A percentile compares a stretch with the other conserved stretches of the same genome.
Evolutionary conservation across 1,140 invertebrate genomes (phyloP).

Genomic region (Epicauta chinensis): DNA sequence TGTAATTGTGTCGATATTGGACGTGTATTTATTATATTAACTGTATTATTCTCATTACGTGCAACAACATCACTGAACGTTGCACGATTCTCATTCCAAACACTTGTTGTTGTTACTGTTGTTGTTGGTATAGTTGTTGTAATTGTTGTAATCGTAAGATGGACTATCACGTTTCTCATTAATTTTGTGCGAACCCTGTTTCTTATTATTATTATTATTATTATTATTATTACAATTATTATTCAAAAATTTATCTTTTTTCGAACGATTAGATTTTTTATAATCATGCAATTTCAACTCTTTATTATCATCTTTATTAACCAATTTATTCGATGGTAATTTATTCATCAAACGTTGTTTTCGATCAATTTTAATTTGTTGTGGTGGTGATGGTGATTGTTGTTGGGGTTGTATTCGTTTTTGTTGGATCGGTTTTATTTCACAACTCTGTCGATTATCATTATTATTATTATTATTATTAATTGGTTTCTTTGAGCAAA

Average conservation of each 20-base stretch:
- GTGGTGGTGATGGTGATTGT: not conserved
- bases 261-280: constrained; percentile 17
- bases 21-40: constrained; percentile 5
- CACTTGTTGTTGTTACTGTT: constrained; percentile 34
- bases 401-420: not conserved
- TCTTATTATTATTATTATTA: no score
- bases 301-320: not conserved
- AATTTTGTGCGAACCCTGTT: constrained; percentile 12
- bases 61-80: constrained; percentile 56
- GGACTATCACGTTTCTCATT: constrained; percentile 1
- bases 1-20: constrained; percentile 11
- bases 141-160: constrained; percentile 29
- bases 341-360: not conserved
- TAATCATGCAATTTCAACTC: constrained; percentile 2
- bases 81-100: constrained; percentile 50
- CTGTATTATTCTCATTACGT: constrained; percentile 26
- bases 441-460: not conserved
- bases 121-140: constrained; percentile 43
- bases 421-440: constrained; percentile 6
- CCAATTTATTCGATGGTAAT: constrained; percentile 1
- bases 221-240: no score
- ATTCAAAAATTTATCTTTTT: constrained; percentile 19
- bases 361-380: constrained; percentile 3
- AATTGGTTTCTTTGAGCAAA: constrained; percentile 9
- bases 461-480: not conserved